Evolutionary conservation across 2,888 invertebrate genomes (phyloP).

Genomic region (Philhelius pedissequus): DNA sequence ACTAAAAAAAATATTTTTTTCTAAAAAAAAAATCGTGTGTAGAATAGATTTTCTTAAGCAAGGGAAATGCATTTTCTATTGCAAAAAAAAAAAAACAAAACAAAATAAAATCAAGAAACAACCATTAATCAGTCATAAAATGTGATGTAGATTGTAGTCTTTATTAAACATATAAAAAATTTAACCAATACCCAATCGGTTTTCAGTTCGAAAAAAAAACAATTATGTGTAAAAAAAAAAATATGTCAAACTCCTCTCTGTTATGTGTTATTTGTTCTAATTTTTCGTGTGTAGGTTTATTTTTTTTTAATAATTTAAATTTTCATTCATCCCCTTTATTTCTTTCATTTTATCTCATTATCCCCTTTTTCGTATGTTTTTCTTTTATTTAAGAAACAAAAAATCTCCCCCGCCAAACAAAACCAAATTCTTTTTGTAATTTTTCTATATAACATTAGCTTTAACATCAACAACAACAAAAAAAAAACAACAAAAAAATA

Average conservation of each 20-base stretch:
- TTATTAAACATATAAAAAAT: slow-evolving; percentile 67
- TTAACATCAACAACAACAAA: slow-evolving; percentile 44
- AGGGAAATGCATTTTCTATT: slow-evolving; percentile 40
- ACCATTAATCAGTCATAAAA: slow-evolving; percentile 71
- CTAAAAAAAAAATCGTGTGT: slow-evolving; percentile 53
- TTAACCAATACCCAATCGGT: slow-evolving; percentile 65
- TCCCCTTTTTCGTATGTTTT: slow-evolving; percentile 8
- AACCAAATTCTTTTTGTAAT: slow-evolving; percentile 67
- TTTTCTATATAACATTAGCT: slow-evolving; percentile 69
- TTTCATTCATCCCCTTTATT: slow-evolving; percentile 34
- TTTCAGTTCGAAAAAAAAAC: slow-evolving; percentile 58
- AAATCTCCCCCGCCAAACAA: slow-evolving; percentile 59
- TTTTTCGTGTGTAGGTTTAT: slow-evolving; percentile 33
- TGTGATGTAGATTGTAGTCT: slow-evolving; percentile 71
- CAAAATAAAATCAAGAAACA: slow-evolving; percentile 58
- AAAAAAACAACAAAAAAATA: slow-evolving; percentile 1
- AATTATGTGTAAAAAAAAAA: slow-evolving; percentile 44
- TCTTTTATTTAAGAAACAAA: slow-evolving; percentile 14
- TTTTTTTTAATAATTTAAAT: slow-evolving; percentile 13
- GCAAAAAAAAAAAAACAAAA: slow-evolving; percentile 7
- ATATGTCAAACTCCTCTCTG: slow-evolving; percentile 66
- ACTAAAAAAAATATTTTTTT: slow-evolving; percentile 62
- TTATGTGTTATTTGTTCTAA: slow-evolving; percentile 64
- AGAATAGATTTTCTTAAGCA: slow-evolving; percentile 60
- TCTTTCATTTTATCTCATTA: slow-evolving; percentile 13